Evolutionary conservation across 64 coral and sea anemone species (phyloP).

Genomic region (Orbicella faveolata): DNA sequence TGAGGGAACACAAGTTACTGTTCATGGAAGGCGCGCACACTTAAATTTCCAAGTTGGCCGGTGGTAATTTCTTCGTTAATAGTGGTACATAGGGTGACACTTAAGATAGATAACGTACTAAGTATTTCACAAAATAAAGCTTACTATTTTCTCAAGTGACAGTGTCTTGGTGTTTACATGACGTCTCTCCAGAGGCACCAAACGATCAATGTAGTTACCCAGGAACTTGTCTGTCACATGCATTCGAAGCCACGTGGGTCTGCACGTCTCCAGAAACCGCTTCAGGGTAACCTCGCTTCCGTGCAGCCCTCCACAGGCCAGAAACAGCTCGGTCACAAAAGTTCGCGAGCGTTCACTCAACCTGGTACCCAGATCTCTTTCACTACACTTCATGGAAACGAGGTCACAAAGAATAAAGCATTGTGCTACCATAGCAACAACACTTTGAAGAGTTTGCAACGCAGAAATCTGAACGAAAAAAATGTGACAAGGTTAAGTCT

Average conservation of each 20-base stretch:
- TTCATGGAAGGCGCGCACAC: no score
- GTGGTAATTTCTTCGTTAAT: no score
- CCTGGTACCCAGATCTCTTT: constrained; percentile 25
- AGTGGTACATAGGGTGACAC: no score
- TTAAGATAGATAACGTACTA: no score
- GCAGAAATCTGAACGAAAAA: constrained; percentile 45
- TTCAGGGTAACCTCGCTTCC: constrained; percentile 28
- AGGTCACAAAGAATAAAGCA: constrained; percentile 57
- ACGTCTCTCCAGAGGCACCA: constrained; percentile 65
- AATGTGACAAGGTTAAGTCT: background rate
- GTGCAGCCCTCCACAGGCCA: constrained; percentile 39
- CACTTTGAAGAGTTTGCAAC: constrained; percentile 63
- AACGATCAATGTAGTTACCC: constrained; percentile 62
- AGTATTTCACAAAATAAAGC: background rate
- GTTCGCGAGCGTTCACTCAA: constrained; percentile 58
- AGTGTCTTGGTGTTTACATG: constrained; percentile 41
- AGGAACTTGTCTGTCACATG: constrained; percentile 67
- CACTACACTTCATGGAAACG: constrained; percentile 6
- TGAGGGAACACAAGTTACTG: no score
- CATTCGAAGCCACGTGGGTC: constrained; percentile 75
- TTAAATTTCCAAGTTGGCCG: no score
- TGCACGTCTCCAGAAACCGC: constrained; percentile 77
- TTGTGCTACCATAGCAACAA: constrained; percentile 63
- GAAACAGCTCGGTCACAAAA: constrained; percentile 64
- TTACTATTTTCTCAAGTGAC: constrained; percentile 91